These are phyloP conservation scores for Sarcophilus harrisii DNA, from an alignment of 2,797 vertebrate genomes.

Conservation along the genomic window DNA sequence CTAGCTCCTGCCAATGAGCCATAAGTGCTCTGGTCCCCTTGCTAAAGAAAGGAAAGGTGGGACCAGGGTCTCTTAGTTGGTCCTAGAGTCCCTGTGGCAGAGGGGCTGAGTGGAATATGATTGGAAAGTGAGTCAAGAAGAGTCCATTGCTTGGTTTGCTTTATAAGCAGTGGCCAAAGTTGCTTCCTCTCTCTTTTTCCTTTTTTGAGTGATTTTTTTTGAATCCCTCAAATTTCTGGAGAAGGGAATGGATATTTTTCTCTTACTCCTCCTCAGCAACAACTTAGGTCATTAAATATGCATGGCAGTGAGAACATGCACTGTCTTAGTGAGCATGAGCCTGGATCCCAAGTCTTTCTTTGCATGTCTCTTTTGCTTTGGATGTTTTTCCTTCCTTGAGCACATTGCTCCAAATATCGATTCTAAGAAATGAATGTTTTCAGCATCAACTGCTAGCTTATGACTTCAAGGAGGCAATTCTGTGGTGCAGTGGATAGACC, in stretches of 20 bases:
- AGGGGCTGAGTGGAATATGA: background rate
- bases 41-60: background rate
- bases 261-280: background rate
- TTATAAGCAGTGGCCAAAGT: background rate
- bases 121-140: too few species aligned
- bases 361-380: background rate
- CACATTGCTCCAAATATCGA: background rate
- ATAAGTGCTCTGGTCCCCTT: background rate
- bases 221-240: background rate
- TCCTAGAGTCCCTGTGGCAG: background rate
- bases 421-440: background rate
- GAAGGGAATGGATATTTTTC: background rate
- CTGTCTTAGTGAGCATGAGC: background rate
- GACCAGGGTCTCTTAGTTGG: background rate
- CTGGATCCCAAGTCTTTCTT: background rate
- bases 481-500: too few species aligned
- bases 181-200: too few species aligned
- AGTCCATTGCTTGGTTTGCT: background rate
- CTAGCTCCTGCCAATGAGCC: background rate
- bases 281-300: background rate
- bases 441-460: background rate
- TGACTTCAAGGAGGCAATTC: background rate
- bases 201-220: too few species aligned
- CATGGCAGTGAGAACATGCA: background rate
- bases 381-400: background rate